Base-by-base conservation (phyloP, 2,888 invertebrate species). In the Xanthorhoe spadicearia region DNA sequence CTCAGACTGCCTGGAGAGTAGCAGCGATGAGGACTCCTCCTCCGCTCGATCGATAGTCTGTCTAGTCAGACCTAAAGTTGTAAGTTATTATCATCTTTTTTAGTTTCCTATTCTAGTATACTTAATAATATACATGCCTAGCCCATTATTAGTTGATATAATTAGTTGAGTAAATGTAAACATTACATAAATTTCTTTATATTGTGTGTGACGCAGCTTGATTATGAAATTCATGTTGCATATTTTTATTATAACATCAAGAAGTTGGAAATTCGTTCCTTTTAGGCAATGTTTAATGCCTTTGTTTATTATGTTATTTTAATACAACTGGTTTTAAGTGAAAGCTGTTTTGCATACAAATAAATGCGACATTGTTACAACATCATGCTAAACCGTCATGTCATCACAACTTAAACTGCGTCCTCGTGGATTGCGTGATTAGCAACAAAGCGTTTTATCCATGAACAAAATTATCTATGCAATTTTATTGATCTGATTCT, bases 1-100 rank as follows among this genome's bases (percentile, higher is more conserved):
- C 64, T 93, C 93, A 1, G 94, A 94, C 77, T 93, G 93, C 71
- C 81, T 93, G 74, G 90, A 89, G 78, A 89, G 86, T 82, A 85
- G 87, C 80, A 91, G 90, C 75, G 93, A 93, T 65, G 93, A 92
- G 70, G 92, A 92, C 17, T 91, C 62, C 28, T 61, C 58, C 6
- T 66, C 92, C 17, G 88, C 92, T 52, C 84, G 91, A 71, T 93
- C 92, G 60, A 81, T 93, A 70, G 92, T 93, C 68, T 92, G 92
- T 74, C 87, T 89, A 70, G 92, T 92, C 73, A 85, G 92, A 77
- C 93, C 92, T 56, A 92, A 92, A 84, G 72, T 88, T 77, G 93
- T 92, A 74, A 92, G 92, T 91, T 68, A 49, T 35, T 43, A 43
- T 13, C 13, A 13, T 15, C 17, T 48, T 17, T 48, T 48, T 48